These are phyloP conservation scores for Spatulosminthurus flaviceps DNA, from an alignment of 2,888 invertebrate genomes.

Conservation along the genomic window DNA sequence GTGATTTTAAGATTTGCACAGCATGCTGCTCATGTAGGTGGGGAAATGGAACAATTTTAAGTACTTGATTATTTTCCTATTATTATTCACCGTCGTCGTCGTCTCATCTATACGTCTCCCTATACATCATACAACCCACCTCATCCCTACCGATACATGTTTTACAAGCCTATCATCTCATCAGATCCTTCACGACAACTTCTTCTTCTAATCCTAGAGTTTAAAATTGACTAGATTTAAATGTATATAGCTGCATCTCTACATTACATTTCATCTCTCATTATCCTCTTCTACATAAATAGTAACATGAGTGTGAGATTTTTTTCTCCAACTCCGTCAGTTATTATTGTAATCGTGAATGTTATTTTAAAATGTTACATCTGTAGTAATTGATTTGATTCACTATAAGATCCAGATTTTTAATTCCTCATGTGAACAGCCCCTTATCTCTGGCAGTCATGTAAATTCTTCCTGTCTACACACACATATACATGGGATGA, in stretches of 20 bases:
- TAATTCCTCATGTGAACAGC: not conserved
- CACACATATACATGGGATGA: not conserved
- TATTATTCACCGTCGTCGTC: slow-evolving; percentile 3
- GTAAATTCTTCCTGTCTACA: slow-evolving; percentile 5
- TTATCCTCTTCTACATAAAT: too few relatives aligned
- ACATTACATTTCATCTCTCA: too few relatives aligned
- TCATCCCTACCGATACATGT: not conserved
- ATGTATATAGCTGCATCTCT: too few relatives aligned
- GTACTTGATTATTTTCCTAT: slow-evolving; percentile 24
- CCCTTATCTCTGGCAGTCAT: not conserved
- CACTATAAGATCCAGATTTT: not conserved
- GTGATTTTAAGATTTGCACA: slow-evolving; percentile 36
- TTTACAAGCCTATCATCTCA: slow-evolving; percentile 9
- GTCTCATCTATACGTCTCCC: not conserved
- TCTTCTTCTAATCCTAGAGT: too few relatives aligned
- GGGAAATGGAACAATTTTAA: slow-evolving; percentile 42
- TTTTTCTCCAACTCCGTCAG: not conserved
- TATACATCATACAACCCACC: not conserved
- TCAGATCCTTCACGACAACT: not conserved
- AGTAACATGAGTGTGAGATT: not conserved
- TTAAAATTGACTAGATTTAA: too few relatives aligned
- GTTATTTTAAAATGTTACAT: slow-evolving; percentile 4
- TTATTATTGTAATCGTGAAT: too few relatives aligned
- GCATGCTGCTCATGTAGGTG: slow-evolving; percentile 43
- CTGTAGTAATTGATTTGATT: slow-evolving; percentile 26